Evolutionary conservation across 2,113 vertebrate species (phyloP).

Genomic region (Pangasianodon hypophthalmus): DNA sequence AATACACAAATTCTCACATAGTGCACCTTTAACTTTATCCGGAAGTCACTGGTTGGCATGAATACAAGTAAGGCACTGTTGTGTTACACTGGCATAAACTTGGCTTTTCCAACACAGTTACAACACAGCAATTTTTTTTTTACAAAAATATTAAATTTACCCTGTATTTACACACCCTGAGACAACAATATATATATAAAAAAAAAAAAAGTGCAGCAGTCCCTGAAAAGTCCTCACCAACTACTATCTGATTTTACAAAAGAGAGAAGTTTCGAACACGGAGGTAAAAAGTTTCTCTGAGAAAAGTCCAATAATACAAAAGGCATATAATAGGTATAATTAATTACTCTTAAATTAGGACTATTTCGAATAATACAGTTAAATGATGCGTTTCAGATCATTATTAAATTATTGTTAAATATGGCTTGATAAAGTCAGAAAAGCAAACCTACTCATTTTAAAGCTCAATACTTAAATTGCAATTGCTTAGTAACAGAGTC

Average conservation of each 20-base stretch:
- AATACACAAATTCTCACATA: neutral
- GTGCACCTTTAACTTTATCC: neutral
- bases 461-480: neutral
- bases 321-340: neutral
- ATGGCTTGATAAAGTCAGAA: neutral
- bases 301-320: neutral
- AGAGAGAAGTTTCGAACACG: neutral
- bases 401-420: neutral
- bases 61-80: neutral
- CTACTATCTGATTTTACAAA: neutral
- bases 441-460: neutral
- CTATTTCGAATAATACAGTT: neutral
- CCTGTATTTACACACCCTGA: conserved; percentile 10
- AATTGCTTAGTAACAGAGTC: neutral
- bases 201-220: no score
- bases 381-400: neutral
- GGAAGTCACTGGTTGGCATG: neutral
- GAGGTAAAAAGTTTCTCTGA: neutral
- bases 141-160: neutral
- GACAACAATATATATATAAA: neutral
- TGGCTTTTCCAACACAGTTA: neutral
- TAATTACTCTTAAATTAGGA: neutral
- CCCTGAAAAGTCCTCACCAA: neutral
- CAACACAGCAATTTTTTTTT: neutral
- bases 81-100: neutral